Evolutionary conservation across 1,140 invertebrate genomes (phyloP), one percentile per base, ranked within the genome.

Genomic region (Arctopsyche grandis): DNA sequence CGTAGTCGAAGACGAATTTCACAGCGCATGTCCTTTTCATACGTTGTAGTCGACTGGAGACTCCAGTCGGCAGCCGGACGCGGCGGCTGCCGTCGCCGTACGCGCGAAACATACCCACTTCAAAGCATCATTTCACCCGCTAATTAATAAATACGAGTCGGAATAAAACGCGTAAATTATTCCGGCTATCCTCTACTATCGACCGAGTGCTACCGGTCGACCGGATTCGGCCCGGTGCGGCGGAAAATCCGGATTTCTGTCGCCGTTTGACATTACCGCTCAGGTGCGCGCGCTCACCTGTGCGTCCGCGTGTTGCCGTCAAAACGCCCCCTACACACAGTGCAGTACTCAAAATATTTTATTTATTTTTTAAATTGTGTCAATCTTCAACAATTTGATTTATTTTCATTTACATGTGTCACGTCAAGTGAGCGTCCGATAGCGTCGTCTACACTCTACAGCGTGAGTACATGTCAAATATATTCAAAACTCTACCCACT

Each of bases 1-100:
- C 63, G 24, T 22, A 26, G 21, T 60, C 29, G 29, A 38, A 38
- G n/a, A 9, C 63, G 22, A 26, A 66, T 12, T 66, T 24, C 22
- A 66, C 22, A 66, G 63, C 63, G 63, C 63, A 66, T 66, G 63
- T 29, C 63, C 63, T 66, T 66, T 26, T 60, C 24, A 19, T 22
- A n/a, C 14, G 24, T 12, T 9, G 63, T 26, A 12, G 0, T 24
- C 63, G 63, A 26, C 0, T 26, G 7, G 63, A 52, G 16, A 52
- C 48, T 14, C 63, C 63, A 66, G 63, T 66, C 63, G 63, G 24
- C 63, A 22, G 63, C 63, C 22, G 63, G 24, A 29, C 63, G 24
- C 21, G 24, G 63, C 24, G 63, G 63, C 63, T 24, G 63, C 56
- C 56, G 56, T 60, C 56, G 56, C 56, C 56, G 56, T 21, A 19